Evolutionary conservation across 2,888 invertebrate species (phyloP).

Genomic region (Acanthosepion lycidas): DNA sequence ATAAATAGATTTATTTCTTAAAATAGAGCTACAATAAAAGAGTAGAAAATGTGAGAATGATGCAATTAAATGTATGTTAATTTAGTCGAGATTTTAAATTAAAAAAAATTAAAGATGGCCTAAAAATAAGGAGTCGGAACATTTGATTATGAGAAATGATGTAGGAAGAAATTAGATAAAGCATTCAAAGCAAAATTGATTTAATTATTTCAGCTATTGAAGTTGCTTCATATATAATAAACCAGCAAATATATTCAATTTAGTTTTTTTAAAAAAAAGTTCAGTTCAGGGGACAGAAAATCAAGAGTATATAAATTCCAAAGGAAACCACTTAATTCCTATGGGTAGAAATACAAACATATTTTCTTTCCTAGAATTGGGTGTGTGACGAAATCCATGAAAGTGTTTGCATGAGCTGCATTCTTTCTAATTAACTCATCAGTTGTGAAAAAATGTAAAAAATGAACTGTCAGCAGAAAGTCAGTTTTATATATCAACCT

Average conservation of each 20-base stretch:
- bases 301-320: too few species aligned
- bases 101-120: not conserved
- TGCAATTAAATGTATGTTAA: not conserved
- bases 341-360: too few species aligned
- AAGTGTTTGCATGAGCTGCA: not conserved
- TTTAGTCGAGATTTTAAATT: not conserved
- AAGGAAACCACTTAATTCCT: too few species aligned
- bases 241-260: not conserved
- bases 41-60: not conserved
- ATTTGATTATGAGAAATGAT: not conserved
- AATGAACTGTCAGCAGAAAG: not conserved
- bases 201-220: not conserved
- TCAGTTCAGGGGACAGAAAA: too few species aligned
- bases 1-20: not conserved
- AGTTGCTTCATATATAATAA: not conserved
- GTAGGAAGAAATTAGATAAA: not conserved
- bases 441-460: not conserved
- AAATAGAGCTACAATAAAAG: not conserved
- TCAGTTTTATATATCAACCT: not conserved
- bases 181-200: not conserved
- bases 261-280: too few species aligned
- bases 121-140: not conserved
- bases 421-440: not conserved
- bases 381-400: not conserved
- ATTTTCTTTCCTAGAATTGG: too few species aligned